Evolutionary conservation across 2,888 invertebrate genomes (phyloP), one percentile per base, ranked within the genome.

Genomic region (Panorpa germanica): DNA sequence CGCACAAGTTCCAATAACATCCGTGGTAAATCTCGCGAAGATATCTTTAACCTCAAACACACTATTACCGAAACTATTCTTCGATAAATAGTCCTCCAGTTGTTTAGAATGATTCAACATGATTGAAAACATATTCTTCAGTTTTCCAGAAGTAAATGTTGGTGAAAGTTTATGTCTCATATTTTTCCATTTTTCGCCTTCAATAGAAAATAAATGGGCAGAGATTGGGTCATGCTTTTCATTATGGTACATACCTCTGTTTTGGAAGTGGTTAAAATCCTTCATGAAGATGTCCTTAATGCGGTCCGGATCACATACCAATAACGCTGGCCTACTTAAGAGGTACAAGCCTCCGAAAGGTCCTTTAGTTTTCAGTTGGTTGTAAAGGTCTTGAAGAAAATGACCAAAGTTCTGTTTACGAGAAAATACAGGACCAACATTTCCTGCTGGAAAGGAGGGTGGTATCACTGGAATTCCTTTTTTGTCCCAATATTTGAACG

Each of bases 1-100:
- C 8, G 66, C 67, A 32, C 65, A 61, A 29, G 58, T 62, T 1
- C 65, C 66, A 17, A 69, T 65, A 3, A 68, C 64, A 42, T 68
- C 68, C 47, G 68, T 66, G 2, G 65, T 60, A 41, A 63, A 68
- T 38, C 61, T 60, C 4, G 65, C 65, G 37, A 63, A 58, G 32
- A 64, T 55, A 26, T 65, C 63, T 11, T 62, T 57, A 29, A n/a
- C n/a, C n/a, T n/a, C n/a, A n/a, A 57, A n/a, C n/a, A n/a, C n/a
- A n/a, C n/a, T n/a, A n/a, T 35, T 29, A 48, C 47, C 1, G n/a
- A n/a, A n/a, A n/a, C n/a, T 10, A 7, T 15, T 9, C 1, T 30
- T 26, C 2, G 37, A 34, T 0, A 52, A 7, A 24, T 46, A 40
- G 0, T 47, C 34, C 2, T 45, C 15, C 19, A 50, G 49, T 6